Base-by-base conservation (phyloP, 1,140 invertebrate species). In the Diabrotica virgifera region DNA sequence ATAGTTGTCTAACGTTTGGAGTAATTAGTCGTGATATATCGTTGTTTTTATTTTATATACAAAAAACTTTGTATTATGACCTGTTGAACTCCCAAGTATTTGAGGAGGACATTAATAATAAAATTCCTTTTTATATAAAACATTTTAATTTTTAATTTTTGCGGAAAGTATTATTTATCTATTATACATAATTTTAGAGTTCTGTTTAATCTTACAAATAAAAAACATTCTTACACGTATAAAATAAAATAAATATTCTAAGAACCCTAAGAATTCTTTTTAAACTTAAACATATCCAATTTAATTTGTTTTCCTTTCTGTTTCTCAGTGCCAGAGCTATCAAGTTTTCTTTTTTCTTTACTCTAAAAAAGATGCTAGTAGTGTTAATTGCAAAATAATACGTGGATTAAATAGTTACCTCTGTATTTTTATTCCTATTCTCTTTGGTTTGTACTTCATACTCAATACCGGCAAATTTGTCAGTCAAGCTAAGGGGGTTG, bases 271-370 rank as follows among this genome's bases (percentile, higher is more conserved):
- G 24, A 10, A 52, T 52, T 51, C 12, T 52, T 61, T 61, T 53
- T 62, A 46, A 62, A 62, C 13, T 50, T 62, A 35, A 75, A 77
- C 14, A 56, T 70, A 65, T 76, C 71, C n/a, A 77, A 62, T 66
- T 74, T 76, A 53, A 70, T 65, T 65, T 77, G 76, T 68, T 77
- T 76, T 35, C 68, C 71, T 52, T 70, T 67, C 9, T 52, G 70
- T 68, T 77, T 74, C 50, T 75, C 75, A 14, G 62, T 63, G 14
- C 72, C 72, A 12, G 69, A 69, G 51, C 76, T 75, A 0, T 74
- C 70, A 8, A 72, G 62, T 70, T 76, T 77, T 59, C 76, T 55
- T 65, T 77, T 77, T 59, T 77, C 76, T 9, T 61, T 62, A n/a
- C 3, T 59, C 68, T 71, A 40, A 38, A 66, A 66, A 56, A 36